Evolutionary conservation across 2,797 vertebrate genomes (phyloP).

Genomic region (Fratercula arctica): DNA sequence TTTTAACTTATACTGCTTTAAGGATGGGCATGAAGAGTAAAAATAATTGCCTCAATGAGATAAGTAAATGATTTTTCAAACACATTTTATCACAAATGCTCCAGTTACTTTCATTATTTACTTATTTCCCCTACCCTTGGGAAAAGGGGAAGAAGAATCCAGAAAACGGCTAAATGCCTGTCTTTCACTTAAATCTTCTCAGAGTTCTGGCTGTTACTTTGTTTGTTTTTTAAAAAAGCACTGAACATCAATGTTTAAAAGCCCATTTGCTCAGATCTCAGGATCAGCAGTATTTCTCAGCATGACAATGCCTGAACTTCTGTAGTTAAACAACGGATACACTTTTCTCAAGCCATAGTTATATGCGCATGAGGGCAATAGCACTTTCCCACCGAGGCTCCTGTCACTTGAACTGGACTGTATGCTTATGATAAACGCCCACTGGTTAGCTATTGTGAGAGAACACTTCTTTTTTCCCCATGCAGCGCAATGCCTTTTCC

Average conservation of each 20-base stretch:
- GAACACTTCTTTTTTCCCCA: not conserved
- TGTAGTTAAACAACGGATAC: not conserved
- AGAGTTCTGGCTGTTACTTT: not conserved
- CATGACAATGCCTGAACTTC: not conserved
- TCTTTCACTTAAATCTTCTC: not conserved
- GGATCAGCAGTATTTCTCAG: not conserved
- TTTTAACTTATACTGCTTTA: not conserved
- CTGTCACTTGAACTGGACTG: not conserved
- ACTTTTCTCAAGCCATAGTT: not conserved
- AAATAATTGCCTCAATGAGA: not conserved
- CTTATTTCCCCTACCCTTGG: not conserved
- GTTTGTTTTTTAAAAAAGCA: not conserved
- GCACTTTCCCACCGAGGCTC: not conserved
- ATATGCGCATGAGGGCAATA: not conserved
- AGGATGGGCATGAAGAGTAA: not conserved
- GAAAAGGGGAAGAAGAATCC: not conserved
- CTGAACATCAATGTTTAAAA: not conserved
- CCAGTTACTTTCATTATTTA: not conserved
- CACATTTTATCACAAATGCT: conserved; percentile 3
- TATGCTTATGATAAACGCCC: not conserved
- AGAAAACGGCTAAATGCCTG: not conserved
- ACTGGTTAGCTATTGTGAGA: not conserved
- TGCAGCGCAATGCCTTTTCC: not conserved
- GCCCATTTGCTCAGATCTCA: not conserved
- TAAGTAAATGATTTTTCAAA: not conserved